Evolutionary conservation across 1,140 invertebrate genomes (phyloP).

Genomic region (Rhagoletis zephyria): DNA sequence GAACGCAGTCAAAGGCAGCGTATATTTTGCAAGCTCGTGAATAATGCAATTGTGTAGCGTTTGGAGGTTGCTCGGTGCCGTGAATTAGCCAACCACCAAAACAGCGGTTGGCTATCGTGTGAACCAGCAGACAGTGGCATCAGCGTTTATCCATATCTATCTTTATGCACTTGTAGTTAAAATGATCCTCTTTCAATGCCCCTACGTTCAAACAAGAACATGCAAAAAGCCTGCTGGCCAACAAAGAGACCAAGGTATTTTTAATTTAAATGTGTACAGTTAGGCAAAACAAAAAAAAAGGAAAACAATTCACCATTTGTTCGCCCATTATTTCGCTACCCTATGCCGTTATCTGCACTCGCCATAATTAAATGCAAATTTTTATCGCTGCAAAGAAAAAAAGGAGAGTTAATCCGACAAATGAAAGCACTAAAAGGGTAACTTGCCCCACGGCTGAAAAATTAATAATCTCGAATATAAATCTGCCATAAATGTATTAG

Average conservation of each 20-base stretch:
- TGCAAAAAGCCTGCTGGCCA: not conserved
- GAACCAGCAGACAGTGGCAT: not conserved
- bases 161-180: too few species aligned
- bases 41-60: not conserved
- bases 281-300: not conserved
- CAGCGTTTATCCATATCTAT: not conserved
- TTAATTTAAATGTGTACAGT: not conserved
- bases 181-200: too few species aligned
- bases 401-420: not conserved
- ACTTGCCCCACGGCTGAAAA: too few species aligned
- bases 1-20: not conserved
- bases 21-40: not conserved
- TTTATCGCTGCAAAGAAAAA: not conserved
- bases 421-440: not conserved
- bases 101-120: not conserved
- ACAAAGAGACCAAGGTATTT: constrained; percentile 10
- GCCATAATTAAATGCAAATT: not conserved
- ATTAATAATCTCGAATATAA: too few species aligned
- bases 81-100: not conserved
- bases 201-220: too few species aligned
- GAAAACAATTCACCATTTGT: too few species aligned
- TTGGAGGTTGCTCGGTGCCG: not conserved
- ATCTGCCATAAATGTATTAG: too few species aligned
- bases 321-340: not conserved
- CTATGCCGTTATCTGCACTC: not conserved